These are phyloP conservation scores for Platichthys flesus DNA, from an alignment of 2,113 vertebrate species.

Conservation along the genomic window DNA sequence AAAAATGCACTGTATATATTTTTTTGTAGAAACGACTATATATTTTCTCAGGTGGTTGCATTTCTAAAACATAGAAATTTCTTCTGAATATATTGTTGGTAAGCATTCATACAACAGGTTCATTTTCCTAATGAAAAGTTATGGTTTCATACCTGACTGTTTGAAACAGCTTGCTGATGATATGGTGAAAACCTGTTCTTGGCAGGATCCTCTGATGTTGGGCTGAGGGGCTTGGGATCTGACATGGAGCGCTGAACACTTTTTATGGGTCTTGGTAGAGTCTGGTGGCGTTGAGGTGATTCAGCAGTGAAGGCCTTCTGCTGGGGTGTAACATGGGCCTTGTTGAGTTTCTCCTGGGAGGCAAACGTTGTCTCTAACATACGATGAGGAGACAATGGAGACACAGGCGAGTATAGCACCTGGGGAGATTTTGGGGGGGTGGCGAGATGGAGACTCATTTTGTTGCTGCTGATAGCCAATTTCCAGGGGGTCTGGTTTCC, in stretches of 20 bases:
- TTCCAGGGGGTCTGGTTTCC: constrained; percentile 96
- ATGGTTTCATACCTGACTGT: constrained; percentile 89
- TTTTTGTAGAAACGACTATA: too few species aligned
- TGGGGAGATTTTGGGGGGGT: constrained; percentile 95
- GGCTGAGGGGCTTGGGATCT: constrained; percentile 97
- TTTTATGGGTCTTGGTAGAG: constrained; percentile 94
- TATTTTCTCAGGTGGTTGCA: not conserved
- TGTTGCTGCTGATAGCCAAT: constrained; percentile 94
- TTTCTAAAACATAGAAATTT: constrained; percentile 1
- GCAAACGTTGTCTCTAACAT: constrained; percentile 94
- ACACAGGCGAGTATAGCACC: constrained; percentile 97
- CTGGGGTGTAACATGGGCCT: constrained; percentile 96
- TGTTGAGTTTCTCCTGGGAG: constrained; percentile 96
- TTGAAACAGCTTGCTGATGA: constrained; percentile 90
- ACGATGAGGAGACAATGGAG: constrained; percentile 94
- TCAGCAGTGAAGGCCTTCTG: constrained; percentile 95
- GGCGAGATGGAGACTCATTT: constrained; percentile 88
- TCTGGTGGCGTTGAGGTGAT: constrained; percentile 90
- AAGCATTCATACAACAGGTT: not conserved
- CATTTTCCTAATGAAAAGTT: not conserved
- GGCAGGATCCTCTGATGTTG: constrained; percentile 92
- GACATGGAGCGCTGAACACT: constrained; percentile 97
- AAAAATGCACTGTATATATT: too few species aligned
- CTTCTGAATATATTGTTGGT: not conserved
- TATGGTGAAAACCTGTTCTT: constrained; percentile 95